These are phyloP conservation scores for Anodontia alba DNA, from an alignment of 2,888 invertebrate species.

Conservation along the genomic window DNA sequence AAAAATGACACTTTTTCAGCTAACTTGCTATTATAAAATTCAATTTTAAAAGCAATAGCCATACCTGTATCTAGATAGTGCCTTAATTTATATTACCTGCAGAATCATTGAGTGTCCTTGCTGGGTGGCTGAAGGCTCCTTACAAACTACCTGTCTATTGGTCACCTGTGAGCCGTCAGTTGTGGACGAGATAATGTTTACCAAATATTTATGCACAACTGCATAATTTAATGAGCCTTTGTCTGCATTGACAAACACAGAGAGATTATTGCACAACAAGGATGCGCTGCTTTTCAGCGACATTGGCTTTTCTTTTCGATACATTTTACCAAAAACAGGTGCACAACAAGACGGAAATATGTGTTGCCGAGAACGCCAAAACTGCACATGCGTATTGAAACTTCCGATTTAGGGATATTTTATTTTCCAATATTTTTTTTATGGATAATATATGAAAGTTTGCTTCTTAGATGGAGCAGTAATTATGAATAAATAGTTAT, in stretches of 20 bases:
- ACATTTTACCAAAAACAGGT: conserved; percentile 68
- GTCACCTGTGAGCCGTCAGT: conserved; percentile 79
- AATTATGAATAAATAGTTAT: too few species aligned
- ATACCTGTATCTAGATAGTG: too few species aligned
- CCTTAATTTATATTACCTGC: too few species aligned
- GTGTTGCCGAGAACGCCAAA: conserved; percentile 76
- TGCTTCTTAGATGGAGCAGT: too few species aligned
- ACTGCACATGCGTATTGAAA: conserved; percentile 38
- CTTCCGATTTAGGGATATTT: conserved; percentile 23
- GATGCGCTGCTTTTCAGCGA: conserved; percentile 81
- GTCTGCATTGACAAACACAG: conserved; percentile 75
- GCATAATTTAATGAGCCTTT: conserved; percentile 80
- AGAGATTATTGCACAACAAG: conserved; percentile 80
- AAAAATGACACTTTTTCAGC: too few species aligned
- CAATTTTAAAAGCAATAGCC: too few species aligned
- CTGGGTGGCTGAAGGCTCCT: conserved; percentile 81
- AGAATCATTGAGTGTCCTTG: conserved; percentile 79
- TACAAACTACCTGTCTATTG: conserved; percentile 80
- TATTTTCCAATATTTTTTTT: not conserved
- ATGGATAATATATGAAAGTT: too few species aligned
- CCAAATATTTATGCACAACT: conserved; percentile 81
- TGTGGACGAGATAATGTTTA: conserved; percentile 79
- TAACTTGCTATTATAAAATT: too few species aligned
- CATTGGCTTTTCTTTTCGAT: conserved; percentile 79
- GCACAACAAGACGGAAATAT: conserved; percentile 35